Base-by-base conservation (phyloP, 2,113 vertebrate genomes). In the Melanotaenia duboulayi region DNA sequence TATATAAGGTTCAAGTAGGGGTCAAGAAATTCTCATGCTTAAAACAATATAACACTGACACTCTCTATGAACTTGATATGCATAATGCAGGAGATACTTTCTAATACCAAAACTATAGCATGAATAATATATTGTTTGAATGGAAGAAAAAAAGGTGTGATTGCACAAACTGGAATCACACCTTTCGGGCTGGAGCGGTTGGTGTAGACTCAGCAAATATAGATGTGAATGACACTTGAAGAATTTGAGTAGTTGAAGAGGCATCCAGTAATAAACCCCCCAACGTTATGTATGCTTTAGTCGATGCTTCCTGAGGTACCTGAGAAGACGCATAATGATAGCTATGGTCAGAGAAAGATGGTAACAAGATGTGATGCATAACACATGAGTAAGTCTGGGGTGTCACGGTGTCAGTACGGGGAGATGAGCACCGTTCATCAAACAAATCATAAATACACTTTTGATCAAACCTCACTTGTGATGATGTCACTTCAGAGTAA, bases 291-390 rank as follows among this genome's bases (percentile, higher is more conserved):
- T 83, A 83, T 86, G 79, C 84, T 84, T 86, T 71, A 56, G 81
- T 74, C 48, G 52, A 78, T 24, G 67, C 80, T 87, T 87, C 83
- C 74, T 54, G 67, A 75, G 56, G 82, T 79, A 86, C 71, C 67
- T 57, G 28, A 74, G 72, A 86, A 74, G 87, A 87, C 73, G 35
- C 73, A 71, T 32, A 71, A 82, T 88, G 88, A 93, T 88, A 92
- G 80, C 62, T 78, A 51, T 66, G 81, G 88, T 90, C 80, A 69
- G 84, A 90, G 72, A 78, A 78, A 87, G 88, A 90, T 74, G 87
- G 84, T 93, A 92, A 93, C 87, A 91, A 91, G 90, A 89, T 89
- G 83, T 84, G 89, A 92, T 91, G 91, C 91, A 94, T 92, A 92
- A 92, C 90, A 91, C 90, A 89, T 88, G 87, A 92, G n/a, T n/a